These are phyloP conservation scores for Selene dorsalis DNA, from an alignment of 2,797 vertebrate species.

Conservation along the genomic window DNA sequence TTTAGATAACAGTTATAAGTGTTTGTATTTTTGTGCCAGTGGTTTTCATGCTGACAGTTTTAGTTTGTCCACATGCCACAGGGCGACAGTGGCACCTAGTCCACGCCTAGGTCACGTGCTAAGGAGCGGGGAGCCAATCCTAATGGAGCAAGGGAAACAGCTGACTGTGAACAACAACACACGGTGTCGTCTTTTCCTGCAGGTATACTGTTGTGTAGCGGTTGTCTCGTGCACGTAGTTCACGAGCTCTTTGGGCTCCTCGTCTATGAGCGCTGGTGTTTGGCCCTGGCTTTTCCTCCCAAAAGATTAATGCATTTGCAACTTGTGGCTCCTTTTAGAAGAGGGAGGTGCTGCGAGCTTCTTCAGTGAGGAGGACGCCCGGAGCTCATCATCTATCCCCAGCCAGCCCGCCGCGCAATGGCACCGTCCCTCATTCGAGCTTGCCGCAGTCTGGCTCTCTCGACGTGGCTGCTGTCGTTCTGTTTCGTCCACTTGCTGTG, in stretches of 20 bases:
- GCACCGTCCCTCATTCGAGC: constrained; percentile 90
- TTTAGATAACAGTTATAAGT: neutral
- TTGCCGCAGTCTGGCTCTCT: constrained; percentile 96
- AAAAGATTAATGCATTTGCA: neutral
- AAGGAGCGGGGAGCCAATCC: constrained; percentile 53
- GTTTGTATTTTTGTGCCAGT: neutral
- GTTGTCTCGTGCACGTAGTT: constrained; percentile 13
- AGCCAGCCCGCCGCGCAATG: constrained; percentile 78
- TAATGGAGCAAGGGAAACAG: constrained; percentile 46
- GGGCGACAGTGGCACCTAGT: neutral
- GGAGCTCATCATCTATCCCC: constrained; percentile 57
- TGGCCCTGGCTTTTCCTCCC: constrained; percentile 6
- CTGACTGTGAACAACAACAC: constrained; percentile 74
- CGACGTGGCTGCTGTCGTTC: constrained; percentile 96
- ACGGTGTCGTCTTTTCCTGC: constrained; percentile 32
- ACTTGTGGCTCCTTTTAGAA: neutral
- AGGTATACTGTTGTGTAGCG: constrained; percentile 41
- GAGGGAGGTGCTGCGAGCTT: constrained; percentile 18
- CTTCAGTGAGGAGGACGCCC: constrained; percentile 36
- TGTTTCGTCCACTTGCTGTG: constrained; percentile 96
- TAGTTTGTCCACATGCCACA: constrained; percentile 20
- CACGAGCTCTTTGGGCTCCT: constrained; percentile 1
- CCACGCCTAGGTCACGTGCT: constrained; percentile 65
- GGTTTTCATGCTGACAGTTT: constrained; percentile 10
- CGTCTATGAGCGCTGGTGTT: neutral